Percentiles rank a stretch among this genome's conserved stretches.
These are phyloP conservation scores for Girardia tigrina DNA, from an alignment of 2,888 invertebrate species.

Conservation along the genomic window DNA sequence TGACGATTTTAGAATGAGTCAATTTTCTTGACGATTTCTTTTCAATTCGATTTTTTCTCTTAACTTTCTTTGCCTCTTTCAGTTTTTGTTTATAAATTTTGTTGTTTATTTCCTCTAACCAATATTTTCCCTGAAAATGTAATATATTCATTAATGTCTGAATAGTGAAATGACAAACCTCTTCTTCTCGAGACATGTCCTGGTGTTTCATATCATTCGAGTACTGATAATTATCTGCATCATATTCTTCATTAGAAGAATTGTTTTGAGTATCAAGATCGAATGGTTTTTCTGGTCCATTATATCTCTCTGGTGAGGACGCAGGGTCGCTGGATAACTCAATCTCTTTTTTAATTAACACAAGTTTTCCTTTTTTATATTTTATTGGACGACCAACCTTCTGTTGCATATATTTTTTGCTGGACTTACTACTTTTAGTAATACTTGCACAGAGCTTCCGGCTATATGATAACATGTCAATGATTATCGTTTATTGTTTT, in stretches of 20 bases:
- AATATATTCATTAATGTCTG: not conserved
- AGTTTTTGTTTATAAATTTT: constrained; percentile 14
- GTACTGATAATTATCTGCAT: not conserved
- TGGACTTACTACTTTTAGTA: not conserved
- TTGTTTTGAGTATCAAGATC: not conserved
- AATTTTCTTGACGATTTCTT: not conserved
- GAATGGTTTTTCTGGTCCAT: not conserved
- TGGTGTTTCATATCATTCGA: not conserved
- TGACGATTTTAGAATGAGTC: not conserved
- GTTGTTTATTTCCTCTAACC: constrained; percentile 17
- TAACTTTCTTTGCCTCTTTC: not conserved
- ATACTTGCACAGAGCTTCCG: not conserved
- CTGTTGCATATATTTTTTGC: not conserved
- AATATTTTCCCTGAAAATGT: constrained; percentile 8
- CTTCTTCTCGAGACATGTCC: constrained; percentile 3
- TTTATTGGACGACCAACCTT: not conserved
- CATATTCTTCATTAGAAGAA: constrained; percentile 3
- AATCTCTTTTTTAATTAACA: not conserved
- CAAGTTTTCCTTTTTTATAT: not conserved
- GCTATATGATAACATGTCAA: not conserved
- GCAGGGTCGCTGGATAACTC: not conserved
- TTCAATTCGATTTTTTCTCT: not conserved
- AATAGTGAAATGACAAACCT: not conserved
- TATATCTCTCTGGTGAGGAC: not conserved
- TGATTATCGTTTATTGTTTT: too few species aligned